Evolutionary conservation across 2,113 vertebrate genomes (phyloP).

Genomic region (Rhipidura dahli): DNA sequence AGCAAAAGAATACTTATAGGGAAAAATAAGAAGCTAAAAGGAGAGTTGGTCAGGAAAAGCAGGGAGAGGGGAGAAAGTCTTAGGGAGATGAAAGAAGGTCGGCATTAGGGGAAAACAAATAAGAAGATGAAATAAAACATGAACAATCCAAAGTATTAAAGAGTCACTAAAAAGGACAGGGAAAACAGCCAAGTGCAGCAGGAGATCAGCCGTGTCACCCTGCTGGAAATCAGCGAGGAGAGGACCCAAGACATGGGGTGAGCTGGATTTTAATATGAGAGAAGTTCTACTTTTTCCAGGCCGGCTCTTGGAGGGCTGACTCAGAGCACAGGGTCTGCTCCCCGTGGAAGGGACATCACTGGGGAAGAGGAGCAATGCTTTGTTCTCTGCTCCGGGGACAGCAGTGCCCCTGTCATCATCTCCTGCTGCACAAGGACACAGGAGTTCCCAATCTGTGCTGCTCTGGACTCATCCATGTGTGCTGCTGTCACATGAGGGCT

Average conservation of each 20-base stretch:
- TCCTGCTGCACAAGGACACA: neutral
- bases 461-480: rapidly evolving
- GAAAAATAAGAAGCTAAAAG: neutral
- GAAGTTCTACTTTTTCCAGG: neutral
- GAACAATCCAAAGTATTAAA: neutral
- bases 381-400: neutral
- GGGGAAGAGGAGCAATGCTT: neutral
- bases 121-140: slow-evolving; percentile 8
- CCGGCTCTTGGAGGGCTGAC: neutral
- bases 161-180: neutral
- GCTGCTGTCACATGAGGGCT: neutral
- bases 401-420: neutral
- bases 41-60: neutral
- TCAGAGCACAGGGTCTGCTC: neutral
- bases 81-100: neutral
- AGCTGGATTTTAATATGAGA: neutral
- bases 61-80: neutral
- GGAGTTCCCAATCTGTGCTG: neutral
- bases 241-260: rapidly evolving
- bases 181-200: neutral
- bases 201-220: neutral
- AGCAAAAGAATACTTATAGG: neutral
- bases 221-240: neutral
- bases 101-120: neutral
- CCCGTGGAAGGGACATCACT: rapidly evolving